Percentiles rank a stretch among this genome's conserved stretches.
Evolutionary conservation across 2,888 invertebrate genomes (phyloP).

Genomic region (Syrista parreyssii): DNA sequence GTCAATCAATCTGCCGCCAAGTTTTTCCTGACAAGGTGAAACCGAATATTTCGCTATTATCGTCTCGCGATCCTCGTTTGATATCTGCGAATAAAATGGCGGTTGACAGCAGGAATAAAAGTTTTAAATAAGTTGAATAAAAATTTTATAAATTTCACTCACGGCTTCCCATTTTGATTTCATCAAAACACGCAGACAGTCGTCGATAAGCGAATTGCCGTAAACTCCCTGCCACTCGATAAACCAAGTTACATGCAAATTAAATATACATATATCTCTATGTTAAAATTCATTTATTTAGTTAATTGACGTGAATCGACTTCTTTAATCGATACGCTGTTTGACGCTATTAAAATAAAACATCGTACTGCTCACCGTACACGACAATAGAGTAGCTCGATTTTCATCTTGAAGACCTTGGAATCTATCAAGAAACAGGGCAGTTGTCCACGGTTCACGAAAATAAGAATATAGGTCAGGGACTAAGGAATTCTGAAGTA

Average conservation of each 20-base stretch:
- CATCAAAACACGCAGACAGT: conserved; percentile 29
- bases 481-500: conserved; percentile 71
- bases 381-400: conserved; percentile 37
- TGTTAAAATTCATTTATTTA: not conserved
- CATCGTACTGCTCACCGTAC: conserved; percentile 28
- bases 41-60: conserved; percentile 38
- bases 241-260: conserved; percentile 7
- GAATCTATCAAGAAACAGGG: conserved; percentile 74
- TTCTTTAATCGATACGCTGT: not conserved
- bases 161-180: conserved; percentile 40
- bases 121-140: not conserved
- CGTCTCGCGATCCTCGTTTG: conserved; percentile 28
- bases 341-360: not conserved
- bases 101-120: not conserved
- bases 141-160: conserved; percentile 19
- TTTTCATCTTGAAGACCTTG: conserved; percentile 60
- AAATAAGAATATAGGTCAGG: conserved; percentile 77
- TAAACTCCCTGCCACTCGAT: conserved; percentile 22
- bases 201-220: conserved; percentile 34
- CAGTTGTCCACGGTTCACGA: conserved; percentile 74
- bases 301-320: not conserved
- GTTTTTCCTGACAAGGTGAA: conserved; percentile 41
- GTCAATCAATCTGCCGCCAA: conserved; percentile 40
- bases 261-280: not conserved
- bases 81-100: conserved; percentile 33